Evolutionary conservation across 2,888 invertebrate genomes (phyloP).

Genomic region (Automeris io): DNA sequence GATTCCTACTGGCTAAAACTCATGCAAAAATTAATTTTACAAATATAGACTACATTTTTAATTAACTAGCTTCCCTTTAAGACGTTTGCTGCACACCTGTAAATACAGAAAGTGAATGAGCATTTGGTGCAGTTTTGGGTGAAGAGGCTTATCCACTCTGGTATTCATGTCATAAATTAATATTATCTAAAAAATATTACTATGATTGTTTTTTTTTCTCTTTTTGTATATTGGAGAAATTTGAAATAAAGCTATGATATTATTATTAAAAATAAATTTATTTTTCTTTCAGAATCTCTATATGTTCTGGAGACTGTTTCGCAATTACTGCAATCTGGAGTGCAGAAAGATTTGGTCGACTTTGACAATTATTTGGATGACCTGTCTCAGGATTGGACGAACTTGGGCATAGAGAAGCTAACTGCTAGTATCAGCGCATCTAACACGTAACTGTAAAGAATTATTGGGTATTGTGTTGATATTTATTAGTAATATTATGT

Average conservation of each 20-base stretch:
- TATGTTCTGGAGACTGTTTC: slow-evolving; percentile 81
- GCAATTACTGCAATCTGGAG: slow-evolving; percentile 82
- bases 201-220: neutral
- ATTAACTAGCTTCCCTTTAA: no score
- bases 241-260: neutral
- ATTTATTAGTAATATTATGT: neutral
- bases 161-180: no score
- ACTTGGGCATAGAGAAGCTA: slow-evolving; percentile 73
- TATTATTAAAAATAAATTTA: neutral
- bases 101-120: no score
- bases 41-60: neutral
- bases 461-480: slow-evolving; percentile 15
- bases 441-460: slow-evolving; percentile 24
- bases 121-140: no score
- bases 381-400: slow-evolving; percentile 92
- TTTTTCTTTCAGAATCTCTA: slow-evolving; percentile 48
- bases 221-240: neutral
- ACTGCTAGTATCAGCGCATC: slow-evolving; percentile 51
- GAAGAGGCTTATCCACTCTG: no score
- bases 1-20: no score
- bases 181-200: no score
- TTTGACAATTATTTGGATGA: slow-evolving; percentile 98
- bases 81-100: no score
- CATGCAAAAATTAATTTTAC: neutral
- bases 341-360: slow-evolving; percentile 89